A percentile compares a stretch with the other conserved stretches of the same genome.
These are phyloP conservation scores for Noctilio leporinus DNA, from an alignment of 2,113 vertebrate genomes.

Conservation along the genomic window DNA sequence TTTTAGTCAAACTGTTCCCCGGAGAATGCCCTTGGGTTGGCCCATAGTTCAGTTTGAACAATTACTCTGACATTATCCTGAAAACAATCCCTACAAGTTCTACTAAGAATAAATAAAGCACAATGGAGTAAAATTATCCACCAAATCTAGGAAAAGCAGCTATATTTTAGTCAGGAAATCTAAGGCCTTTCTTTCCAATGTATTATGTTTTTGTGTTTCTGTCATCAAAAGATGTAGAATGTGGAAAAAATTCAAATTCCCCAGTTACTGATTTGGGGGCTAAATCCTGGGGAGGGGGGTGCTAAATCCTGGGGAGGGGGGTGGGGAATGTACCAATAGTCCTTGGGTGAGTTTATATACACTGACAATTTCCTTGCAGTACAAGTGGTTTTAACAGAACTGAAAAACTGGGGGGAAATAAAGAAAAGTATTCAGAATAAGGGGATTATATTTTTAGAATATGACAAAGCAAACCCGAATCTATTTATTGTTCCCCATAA, in stretches of 20 bases:
- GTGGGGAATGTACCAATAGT: neutral
- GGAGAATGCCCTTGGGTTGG: conserved; percentile 53
- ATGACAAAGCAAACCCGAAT: neutral
- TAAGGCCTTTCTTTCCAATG: conserved; percentile 73
- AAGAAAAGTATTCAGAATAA: neutral
- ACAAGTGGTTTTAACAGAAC: conserved; percentile 44
- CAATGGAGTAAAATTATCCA: conserved; percentile 79
- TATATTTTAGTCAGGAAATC: conserved; percentile 80
- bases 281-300: neutral
- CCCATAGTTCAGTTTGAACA: conserved; percentile 69
- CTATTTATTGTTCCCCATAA: neutral
- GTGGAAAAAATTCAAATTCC: conserved; percentile 57
- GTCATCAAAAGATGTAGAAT: conserved; percentile 62
- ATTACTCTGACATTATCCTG: conserved; percentile 75
- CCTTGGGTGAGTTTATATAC: neutral
- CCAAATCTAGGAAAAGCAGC: conserved; percentile 70
- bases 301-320: neutral
- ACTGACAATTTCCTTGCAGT: neutral
- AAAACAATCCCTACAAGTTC: conserved; percentile 74
- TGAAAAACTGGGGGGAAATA: neutral
- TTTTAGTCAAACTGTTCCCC: conserved; percentile 53
- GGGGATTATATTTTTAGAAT: neutral
- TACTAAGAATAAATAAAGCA: conserved; percentile 79
- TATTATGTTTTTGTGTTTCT: conserved; percentile 66
- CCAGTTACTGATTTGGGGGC: conserved; percentile 42